Conservation (phyloP, 2,888 invertebrate species). For the Tipula lateralis region DNA sequence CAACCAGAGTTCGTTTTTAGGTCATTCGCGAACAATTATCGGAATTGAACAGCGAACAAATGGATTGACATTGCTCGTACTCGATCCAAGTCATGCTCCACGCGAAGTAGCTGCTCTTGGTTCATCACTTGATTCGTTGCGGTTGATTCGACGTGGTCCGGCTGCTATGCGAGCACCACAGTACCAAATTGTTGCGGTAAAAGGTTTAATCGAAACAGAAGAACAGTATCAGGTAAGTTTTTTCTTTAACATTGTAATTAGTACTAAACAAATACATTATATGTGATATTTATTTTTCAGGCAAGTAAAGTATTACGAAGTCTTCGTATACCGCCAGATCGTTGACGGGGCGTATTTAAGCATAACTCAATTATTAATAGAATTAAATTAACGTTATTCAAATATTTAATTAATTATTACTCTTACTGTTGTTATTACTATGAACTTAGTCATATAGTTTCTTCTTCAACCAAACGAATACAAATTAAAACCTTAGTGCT, state of each 20-base stretch:
- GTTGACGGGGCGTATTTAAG: constrained; percentile 50
- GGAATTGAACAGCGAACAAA: constrained; percentile 74
- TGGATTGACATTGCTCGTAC: constrained; percentile 64
- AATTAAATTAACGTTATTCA: neutral
- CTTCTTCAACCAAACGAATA: neutral
- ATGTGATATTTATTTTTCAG: constrained; percentile 51
- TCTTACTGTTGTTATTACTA: neutral
- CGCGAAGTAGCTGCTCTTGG: constrained; percentile 67
- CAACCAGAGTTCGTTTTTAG: constrained; percentile 53
- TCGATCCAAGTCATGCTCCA: constrained; percentile 81
- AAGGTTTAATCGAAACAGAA: constrained; percentile 67
- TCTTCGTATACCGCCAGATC: constrained; percentile 67
- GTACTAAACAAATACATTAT: neutral
- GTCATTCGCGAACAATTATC: constrained; percentile 85
- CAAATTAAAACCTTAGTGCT: neutral
- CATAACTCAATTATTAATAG: neutral
- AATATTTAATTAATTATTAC: neutral
- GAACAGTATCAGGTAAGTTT: constrained; percentile 65
- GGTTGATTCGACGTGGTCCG: constrained; percentile 67
- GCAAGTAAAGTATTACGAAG: constrained; percentile 73
- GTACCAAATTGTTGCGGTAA: constrained; percentile 80
- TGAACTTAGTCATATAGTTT: neutral
- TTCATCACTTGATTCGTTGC: constrained; percentile 52
- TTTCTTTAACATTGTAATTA: neutral
- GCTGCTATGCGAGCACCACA: constrained; percentile 75